phyloP scores from a whole-genome alignment of 2,888 invertebrate genomes.

The Hofmannophila pseudospretella region DNA sequence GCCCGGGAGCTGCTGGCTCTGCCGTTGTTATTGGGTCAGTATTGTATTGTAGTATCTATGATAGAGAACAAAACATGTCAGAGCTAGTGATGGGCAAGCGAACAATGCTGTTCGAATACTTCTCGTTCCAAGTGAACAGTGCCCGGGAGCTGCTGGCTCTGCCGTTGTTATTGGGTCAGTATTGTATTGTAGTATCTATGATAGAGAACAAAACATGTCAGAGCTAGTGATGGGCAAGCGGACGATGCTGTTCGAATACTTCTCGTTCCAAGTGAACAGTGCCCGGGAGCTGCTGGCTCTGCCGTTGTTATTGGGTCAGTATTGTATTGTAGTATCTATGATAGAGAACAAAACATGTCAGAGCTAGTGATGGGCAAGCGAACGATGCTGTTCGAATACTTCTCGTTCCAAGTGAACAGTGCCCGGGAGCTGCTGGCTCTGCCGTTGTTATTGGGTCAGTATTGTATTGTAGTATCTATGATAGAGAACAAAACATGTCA shows the following conservation, averaged over 20 bases:
- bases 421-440: slow-evolving; percentile 84
- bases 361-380: slow-evolving; percentile 83
- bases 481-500: slow-evolving; percentile 79
- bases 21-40: slow-evolving; percentile 88
- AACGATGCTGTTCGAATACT: slow-evolving; percentile 93
- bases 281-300: slow-evolving; percentile 84
- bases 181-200: no score
- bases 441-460: slow-evolving; percentile 88
- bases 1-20: slow-evolving; percentile 84
- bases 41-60: no score
- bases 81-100: slow-evolving; percentile 83
- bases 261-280: slow-evolving; percentile 87
- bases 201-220: slow-evolving; percentile 79
- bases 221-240: slow-evolving; percentile 83
- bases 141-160: slow-evolving; percentile 84
- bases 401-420: slow-evolving; percentile 87
- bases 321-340: no score
- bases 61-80: slow-evolving; percentile 79
- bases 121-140: slow-evolving; percentile 87
- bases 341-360: slow-evolving; percentile 79
- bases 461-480: no score
- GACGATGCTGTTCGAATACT: slow-evolving; percentile 93
- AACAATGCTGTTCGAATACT: slow-evolving; percentile 93
- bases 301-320: slow-evolving; percentile 88
- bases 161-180: slow-evolving; percentile 88